Base-by-base conservation (phyloP, 2,797 vertebrate genomes). In the Steatocranus sp. region DNA sequence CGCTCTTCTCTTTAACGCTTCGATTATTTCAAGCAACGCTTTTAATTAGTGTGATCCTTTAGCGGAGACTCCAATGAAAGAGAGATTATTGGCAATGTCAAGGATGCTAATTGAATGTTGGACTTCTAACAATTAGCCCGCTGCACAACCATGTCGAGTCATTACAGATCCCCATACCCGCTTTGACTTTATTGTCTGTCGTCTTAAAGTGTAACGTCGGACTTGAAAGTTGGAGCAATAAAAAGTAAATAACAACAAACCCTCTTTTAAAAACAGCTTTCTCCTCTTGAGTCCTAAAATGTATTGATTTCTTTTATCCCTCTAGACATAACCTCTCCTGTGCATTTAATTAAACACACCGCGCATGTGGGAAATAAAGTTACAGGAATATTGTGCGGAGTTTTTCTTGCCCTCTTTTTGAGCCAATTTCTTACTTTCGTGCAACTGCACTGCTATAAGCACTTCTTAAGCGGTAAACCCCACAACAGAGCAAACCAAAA, bases 101-200 rank as follows among this genome's bases (percentile, higher is more conserved):
- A 95, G 94, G 95, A 95, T 94, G 92, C 93, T 96, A 96, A 97
- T 96, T 96, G 95, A 96, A 96, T 96, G 95, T 94, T 95, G 93
- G 94, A 95, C 95, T 95, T 95, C 93, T 96, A 94, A 94, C 94
- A 96, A 95, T 96, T 95, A 94, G 84, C 85, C 87, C 89, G 88
- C 87, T 93, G 91, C 90, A 92, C 92, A 94, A 92, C 90, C 92
- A 91, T 83, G 87, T 87, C 91, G 92, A 93, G 90, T 95, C 93
- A 94, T 95, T 94, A 93, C 89, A 89, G 87, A 92, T 94, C 92
- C 91, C 91, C 89, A 89, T 36, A 91, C 92, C 84, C 89, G 82
- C 91, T 73, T 89, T 88, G 88, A 89, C 89, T 90, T 79, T 74
- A 66, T 82, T 83, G 86, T 74, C 82, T 89, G 87, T 15, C 84